Base-by-base conservation (phyloP, 1,140 invertebrate genomes). In the Liolophura sinensis region DNA sequence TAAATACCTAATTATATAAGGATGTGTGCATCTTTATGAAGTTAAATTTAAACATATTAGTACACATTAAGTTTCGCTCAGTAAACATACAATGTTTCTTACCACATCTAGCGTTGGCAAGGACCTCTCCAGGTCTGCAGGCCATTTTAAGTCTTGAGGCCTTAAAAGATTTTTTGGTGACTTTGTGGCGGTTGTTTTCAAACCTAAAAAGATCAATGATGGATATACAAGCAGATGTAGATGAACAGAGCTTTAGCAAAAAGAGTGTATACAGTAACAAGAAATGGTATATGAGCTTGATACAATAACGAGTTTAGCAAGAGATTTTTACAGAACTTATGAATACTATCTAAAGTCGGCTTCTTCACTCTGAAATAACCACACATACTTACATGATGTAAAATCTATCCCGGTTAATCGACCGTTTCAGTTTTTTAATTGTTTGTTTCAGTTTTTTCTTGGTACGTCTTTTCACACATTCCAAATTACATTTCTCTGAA, bases 151-250 rank as follows among this genome's bases (percentile, higher is more conserved):
- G 46, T 74, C 59, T 78, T 61, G 27, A 61, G 0, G 75, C 61
- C 63, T 73, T 79, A 25, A 79, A 73, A 7, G 78, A 78, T 60
- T 73, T 77, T 61, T 74, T 76, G 20, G 73, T 59, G 11, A 77
- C 73, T 9, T 67, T 68, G 15, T 73, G 65, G 15, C 70, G 57
- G 58, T 67, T 66, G 31, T 71, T 73, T 48, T 78, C 73, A 66
- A 74, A 78, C 58, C 78, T 79, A 56, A 14, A 50, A 57, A 20
- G 47, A 40, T 11, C 1, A 52, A 24, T 56, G 20, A 52, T 56
- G 27, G 3, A 48, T 4, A 27, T n/a, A 47, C 5, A 47, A 22
- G 18, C 57, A 59, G 9, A 24, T 15, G 20, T 22, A n/a, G 27
- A 18, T 9, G n/a, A n/a, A n/a, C n/a, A n/a, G n/a, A n/a, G n/a